Evolutionary conservation across 2,888 invertebrate species (phyloP).

Genomic region (Podotricha telesiphe): DNA sequence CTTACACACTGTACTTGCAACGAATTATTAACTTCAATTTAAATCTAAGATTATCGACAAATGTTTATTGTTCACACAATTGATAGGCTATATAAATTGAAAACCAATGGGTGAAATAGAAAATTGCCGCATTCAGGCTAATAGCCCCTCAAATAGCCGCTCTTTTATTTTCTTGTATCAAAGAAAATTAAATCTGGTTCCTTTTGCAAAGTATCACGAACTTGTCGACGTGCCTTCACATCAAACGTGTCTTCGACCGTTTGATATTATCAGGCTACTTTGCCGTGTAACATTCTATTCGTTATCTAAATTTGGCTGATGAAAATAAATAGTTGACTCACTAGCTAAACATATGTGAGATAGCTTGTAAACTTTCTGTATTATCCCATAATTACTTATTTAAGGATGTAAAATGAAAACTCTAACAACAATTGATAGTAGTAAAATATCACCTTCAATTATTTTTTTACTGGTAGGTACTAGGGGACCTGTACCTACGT

Average conservation of each 20-base stretch:
- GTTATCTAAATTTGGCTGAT: slow-evolving; percentile 16
- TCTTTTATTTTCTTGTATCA: slow-evolving; percentile 48
- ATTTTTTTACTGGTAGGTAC: not conserved
- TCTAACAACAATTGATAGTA: too few relatives aligned
- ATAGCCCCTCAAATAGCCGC: slow-evolving; percentile 57
- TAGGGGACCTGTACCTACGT: not conserved
- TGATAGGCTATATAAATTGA: slow-evolving; percentile 53
- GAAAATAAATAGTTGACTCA: not conserved
- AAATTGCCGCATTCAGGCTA: slow-evolving; percentile 57
- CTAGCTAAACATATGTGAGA: not conserved
- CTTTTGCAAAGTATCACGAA: slow-evolving; percentile 45
- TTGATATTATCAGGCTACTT: slow-evolving; percentile 26
- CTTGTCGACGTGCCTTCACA: slow-evolving; percentile 43
- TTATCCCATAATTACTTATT: not conserved
- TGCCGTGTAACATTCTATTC: slow-evolving; percentile 21
- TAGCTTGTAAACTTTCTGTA: not conserved
- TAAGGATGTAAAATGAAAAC: too few relatives aligned
- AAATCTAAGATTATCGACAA: slow-evolving; percentile 1
- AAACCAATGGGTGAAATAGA: slow-evolving; percentile 12
- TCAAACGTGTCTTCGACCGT: slow-evolving; percentile 42
- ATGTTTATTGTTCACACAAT: slow-evolving; percentile 50
- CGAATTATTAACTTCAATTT: slow-evolving; percentile 9
- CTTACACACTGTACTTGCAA: slow-evolving; percentile 57
- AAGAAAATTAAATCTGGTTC: slow-evolving; percentile 39
- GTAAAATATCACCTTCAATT: not conserved